Evolutionary conservation across 2,113 vertebrate species (phyloP).

Genomic region (Nothocercus julius): DNA sequence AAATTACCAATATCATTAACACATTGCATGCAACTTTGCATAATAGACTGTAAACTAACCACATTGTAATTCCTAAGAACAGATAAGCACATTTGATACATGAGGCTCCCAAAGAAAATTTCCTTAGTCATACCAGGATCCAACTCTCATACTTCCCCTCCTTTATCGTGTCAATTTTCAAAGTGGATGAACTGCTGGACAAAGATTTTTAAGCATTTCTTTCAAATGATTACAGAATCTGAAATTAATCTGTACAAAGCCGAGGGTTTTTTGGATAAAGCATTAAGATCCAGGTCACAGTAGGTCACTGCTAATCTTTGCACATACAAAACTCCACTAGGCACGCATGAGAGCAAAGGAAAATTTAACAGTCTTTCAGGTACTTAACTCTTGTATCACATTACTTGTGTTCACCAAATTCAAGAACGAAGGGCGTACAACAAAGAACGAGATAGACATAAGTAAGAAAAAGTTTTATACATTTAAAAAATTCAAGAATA

Average conservation of each 20-base stretch:
- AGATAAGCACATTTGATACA: slow-evolving; percentile 23
- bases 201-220: background rate
- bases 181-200: background rate
- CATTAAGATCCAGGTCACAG: background rate
- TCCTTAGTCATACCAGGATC: slow-evolving; percentile 10
- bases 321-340: background rate
- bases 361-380: background rate
- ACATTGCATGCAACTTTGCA: slow-evolving; percentile 42
- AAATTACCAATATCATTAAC: slow-evolving; percentile 59
- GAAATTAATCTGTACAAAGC: background rate
- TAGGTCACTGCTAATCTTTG: background rate
- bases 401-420: background rate
- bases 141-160: background rate
- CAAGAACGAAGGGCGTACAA: background rate
- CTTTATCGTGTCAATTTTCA: background rate
- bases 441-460: background rate
- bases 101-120: background rate
- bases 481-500: background rate
- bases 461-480: background rate
- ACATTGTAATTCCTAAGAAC: slow-evolving; percentile 35
- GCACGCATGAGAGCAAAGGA: background rate
- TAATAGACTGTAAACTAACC: slow-evolving; percentile 55
- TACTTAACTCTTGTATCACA: background rate
- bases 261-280: background rate
- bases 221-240: background rate